phyloP scores from a whole-genome alignment of 2,113 vertebrate species.

The Percopsis transmontana region DNA sequence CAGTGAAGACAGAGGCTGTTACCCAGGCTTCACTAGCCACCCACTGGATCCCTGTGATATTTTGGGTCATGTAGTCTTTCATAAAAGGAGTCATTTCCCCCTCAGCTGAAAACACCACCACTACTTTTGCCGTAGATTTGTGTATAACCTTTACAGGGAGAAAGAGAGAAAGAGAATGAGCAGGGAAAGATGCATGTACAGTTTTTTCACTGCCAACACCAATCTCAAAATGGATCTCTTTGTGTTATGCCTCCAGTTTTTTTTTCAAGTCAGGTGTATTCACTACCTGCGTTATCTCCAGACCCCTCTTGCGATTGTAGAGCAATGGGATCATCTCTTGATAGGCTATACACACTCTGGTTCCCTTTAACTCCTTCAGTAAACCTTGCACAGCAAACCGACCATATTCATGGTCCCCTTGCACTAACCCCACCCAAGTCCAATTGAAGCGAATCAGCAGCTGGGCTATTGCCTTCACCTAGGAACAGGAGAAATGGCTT shows the following conservation, averaged over 20 bases:
- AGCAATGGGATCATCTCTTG: constrained; percentile 76
- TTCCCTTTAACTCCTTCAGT: constrained; percentile 65
- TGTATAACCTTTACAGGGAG: constrained; percentile 63
- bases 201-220: too few species aligned
- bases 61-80: constrained; percentile 72
- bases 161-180: too few species aligned
- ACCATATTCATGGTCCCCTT: constrained; percentile 76
- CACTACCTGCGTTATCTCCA: constrained; percentile 71
- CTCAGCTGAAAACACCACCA: constrained; percentile 75
- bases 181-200: too few species aligned
- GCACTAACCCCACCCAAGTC: constrained; percentile 75
- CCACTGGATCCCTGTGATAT: constrained; percentile 79
- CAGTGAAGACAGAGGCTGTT: constrained; percentile 72
- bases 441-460: constrained; percentile 73
- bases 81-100: constrained; percentile 77
- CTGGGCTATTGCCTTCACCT: constrained; percentile 78
- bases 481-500: too few species aligned
- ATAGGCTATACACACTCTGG: constrained; percentile 72
- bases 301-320: constrained; percentile 57
- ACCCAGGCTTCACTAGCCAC: constrained; percentile 81
- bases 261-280: too few species aligned
- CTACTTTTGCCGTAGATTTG: constrained; percentile 73
- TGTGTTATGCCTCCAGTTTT: too few species aligned
- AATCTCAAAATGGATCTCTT: too few species aligned
- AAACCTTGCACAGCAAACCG: constrained; percentile 73